Evolutionary conservation across 2,113 vertebrate genomes (phyloP).

Genomic region (Blennius ocellaris): DNA sequence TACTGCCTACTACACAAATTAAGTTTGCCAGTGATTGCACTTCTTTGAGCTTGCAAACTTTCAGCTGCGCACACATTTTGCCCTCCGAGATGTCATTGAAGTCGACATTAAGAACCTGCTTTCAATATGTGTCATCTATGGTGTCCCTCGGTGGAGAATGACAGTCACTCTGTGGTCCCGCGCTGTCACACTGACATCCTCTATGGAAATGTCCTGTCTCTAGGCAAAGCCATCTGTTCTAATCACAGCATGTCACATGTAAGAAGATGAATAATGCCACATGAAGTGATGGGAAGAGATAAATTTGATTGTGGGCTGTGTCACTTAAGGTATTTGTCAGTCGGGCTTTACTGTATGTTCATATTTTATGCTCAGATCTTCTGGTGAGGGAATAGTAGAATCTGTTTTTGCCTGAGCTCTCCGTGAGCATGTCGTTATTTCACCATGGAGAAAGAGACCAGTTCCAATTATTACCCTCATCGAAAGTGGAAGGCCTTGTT

Average conservation of each 20-base stretch:
- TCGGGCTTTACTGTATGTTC: neutral
- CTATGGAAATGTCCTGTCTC: constrained; percentile 21
- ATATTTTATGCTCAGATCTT: constrained; percentile 3
- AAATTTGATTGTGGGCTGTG: neutral
- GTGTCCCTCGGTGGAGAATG: neutral
- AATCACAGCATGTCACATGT: constrained; percentile 37
- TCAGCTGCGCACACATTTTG: neutral
- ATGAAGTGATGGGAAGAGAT: neutral
- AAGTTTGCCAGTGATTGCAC: neutral
- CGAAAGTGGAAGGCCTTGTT: neutral
- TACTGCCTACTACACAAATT: too few relatives aligned
- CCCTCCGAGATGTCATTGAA: constrained; percentile 30
- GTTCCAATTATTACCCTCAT: neutral
- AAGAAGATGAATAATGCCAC: constrained; percentile 32
- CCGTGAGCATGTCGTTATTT: neutral
- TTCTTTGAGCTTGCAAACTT: neutral
- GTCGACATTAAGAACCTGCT: constrained; percentile 32
- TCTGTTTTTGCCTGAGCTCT: neutral
- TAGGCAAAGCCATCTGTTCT: constrained; percentile 49
- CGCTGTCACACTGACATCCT: constrained; percentile 30
- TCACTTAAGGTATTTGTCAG: constrained; percentile 23
- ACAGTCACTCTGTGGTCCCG: neutral
- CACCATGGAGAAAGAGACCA: neutral
- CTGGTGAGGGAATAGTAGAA: neutral
- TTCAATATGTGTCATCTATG: constrained; percentile 30